Evolutionary conservation across 2,113 vertebrate species (phyloP).

Genomic region (Gila orcuttii): DNA sequence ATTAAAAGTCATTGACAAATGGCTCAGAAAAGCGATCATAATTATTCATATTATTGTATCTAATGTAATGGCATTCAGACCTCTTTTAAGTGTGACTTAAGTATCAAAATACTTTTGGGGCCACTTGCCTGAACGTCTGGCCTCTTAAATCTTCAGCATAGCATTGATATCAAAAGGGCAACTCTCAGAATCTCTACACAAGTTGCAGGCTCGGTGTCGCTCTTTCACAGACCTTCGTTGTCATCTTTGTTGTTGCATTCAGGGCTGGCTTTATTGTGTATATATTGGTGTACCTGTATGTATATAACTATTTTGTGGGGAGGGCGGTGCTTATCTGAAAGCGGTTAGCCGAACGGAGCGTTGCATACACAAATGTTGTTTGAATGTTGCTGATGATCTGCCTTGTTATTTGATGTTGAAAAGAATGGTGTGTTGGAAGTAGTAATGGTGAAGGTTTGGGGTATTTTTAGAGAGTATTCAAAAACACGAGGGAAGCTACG

Average conservation of each 20-base stretch:
- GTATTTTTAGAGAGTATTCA: not conserved
- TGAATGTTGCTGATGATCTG: conserved; percentile 55
- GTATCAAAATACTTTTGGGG: not conserved
- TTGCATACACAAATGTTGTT: conserved; percentile 25
- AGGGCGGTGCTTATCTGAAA: conserved; percentile 11
- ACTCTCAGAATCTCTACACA: conserved; percentile 15
- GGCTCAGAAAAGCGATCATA: not conserved
- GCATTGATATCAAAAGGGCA: conserved; percentile 4
- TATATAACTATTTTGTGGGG: conserved; percentile 55
- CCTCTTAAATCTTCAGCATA: not conserved
- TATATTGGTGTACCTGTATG: conserved; percentile 64
- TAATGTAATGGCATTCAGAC: not conserved
- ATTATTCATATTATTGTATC: not conserved
- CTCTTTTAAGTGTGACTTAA: not conserved
- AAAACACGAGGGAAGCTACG: no score
- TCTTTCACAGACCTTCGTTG: conserved; percentile 29
- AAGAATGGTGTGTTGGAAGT: not conserved
- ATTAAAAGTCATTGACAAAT: not conserved
- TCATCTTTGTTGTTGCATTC: conserved; percentile 53
- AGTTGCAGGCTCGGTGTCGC: not conserved
- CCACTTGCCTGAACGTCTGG: not conserved
- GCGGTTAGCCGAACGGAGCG: conserved; percentile 5
- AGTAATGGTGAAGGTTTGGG: not conserved
- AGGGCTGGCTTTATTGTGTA: conserved; percentile 61
- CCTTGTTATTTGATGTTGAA: conserved; percentile 39